phyloP scores from a whole-genome alignment of 2,113 vertebrate genomes.

The Nanorana parkeri region DNA sequence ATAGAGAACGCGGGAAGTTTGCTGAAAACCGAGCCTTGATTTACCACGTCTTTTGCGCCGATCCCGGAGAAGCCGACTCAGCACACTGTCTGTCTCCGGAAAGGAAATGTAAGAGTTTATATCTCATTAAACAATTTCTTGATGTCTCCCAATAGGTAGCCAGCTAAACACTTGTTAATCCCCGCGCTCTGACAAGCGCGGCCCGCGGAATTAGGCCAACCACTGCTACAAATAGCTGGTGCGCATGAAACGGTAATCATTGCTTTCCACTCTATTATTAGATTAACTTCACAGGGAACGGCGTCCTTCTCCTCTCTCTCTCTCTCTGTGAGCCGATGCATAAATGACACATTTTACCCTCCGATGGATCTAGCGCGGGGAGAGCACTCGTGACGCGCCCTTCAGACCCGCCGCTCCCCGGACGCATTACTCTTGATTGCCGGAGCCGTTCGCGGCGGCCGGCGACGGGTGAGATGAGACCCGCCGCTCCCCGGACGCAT shows the following conservation, averaged over 20 bases:
- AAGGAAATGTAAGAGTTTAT: slow-evolving; percentile 64
- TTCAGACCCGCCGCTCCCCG: slow-evolving; percentile 71
- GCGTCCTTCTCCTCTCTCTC: slow-evolving; percentile 72
- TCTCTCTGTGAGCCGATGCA: slow-evolving; percentile 75
- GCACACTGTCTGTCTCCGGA: slow-evolving; percentile 39
- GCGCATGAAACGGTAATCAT: slow-evolving; percentile 76
- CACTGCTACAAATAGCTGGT: slow-evolving; percentile 72
- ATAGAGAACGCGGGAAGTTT: neutral
- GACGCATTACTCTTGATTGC: slow-evolving; percentile 78
- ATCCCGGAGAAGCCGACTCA: neutral
- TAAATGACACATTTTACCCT: slow-evolving; percentile 80
- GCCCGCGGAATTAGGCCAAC: slow-evolving; percentile 73
- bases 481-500: slow-evolving; percentile 72
- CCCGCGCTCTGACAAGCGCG: slow-evolving; percentile 67
- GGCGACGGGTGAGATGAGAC: too few species aligned
- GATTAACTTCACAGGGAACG: slow-evolving; percentile 78
- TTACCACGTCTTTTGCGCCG: neutral
- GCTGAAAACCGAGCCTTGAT: neutral
- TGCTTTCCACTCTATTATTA: slow-evolving; percentile 79
- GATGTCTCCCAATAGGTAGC: slow-evolving; percentile 66
- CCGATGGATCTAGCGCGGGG: slow-evolving; percentile 78
- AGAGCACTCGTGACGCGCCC: slow-evolving; percentile 71
- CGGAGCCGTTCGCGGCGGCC: slow-evolving; percentile 68
- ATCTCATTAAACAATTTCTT: slow-evolving; percentile 69
- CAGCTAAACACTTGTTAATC: slow-evolving; percentile 70